These are phyloP conservation scores for Crambe crambe DNA, from an alignment of 37 sponge, comb jelly and placozoan species.

Conservation along the genomic window DNA sequence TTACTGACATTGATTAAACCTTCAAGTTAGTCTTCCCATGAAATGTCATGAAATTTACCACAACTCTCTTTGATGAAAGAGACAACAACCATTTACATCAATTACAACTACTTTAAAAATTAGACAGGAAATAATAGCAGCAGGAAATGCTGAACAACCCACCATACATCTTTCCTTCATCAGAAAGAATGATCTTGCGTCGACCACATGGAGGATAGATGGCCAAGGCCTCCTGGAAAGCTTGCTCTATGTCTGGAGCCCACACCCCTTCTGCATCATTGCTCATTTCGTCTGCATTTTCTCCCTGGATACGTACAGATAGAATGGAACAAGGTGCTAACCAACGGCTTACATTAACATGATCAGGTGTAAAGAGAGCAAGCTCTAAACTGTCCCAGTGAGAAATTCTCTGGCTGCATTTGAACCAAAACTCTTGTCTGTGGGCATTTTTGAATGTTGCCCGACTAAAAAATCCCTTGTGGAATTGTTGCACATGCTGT, in stretches of 20 bases:
- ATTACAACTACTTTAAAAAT: not conserved
- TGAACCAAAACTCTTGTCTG: not conserved
- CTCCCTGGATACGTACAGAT: not conserved
- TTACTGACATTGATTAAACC: no score
- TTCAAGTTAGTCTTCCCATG: no score
- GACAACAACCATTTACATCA: not conserved
- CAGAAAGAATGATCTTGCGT: slow-evolving; percentile 96
- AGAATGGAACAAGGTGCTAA: slow-evolving; percentile 9
- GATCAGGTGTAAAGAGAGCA: not conserved
- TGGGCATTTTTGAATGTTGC: not conserved
- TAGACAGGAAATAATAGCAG: no score
- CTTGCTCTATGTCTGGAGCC: slow-evolving; percentile 98
- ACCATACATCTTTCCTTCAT: slow-evolving; percentile 99
- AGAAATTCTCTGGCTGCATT: not conserved
- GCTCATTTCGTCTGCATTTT: not conserved
- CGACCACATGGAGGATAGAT: slow-evolving; percentile 99
- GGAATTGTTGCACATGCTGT: no score
- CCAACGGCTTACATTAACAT: not conserved
- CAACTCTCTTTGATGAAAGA: no score
- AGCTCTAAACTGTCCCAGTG: not conserved
- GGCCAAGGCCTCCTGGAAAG: slow-evolving; percentile 98
- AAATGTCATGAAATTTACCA: not conserved
- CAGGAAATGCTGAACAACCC: no score
- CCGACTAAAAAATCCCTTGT: not conserved
- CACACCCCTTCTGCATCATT: slow-evolving; percentile 88